Base-by-base conservation (phyloP, 2,797 vertebrate genomes). In the Pseudochirops cupreus region DNA sequence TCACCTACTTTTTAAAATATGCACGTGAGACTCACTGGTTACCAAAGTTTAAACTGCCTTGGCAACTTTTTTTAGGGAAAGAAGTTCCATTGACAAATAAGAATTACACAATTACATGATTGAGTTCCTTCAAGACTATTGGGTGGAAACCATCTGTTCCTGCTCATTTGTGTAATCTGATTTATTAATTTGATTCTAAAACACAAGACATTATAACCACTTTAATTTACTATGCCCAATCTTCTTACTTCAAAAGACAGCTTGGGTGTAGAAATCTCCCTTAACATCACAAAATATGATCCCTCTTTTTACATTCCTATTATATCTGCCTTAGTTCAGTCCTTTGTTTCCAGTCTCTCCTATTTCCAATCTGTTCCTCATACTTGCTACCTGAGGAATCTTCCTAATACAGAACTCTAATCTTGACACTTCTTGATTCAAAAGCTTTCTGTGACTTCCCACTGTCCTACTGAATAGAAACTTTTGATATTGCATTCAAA, bases 161-260 rank as follows among this genome's bases (percentile, higher is more conserved):
- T 50, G 39, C 9, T 39, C 1, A 89, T 92, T 95, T 94, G 28
- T 56, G 29, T 95, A 56, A 33, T 56, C 67, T 92, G 55, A 56
- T 89, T 90, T 94, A 18, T 28, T 95, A 57, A 93, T 93, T 93
- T 39, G 31, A 94, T 56, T 59, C 28, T 67, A 91, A 93, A 67
- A 46, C 29, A 62, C 53, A 95, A 54, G 74, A 46, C 33, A 53
- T 55, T 96, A 46, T 93, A 91, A 52, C 56, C 90, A 58, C 33
- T n/a, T 74, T 74, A 74, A 74, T 39, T 74, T 74, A 74, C 18
- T 74, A 74, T 10, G 6, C 2, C 67, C 18, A 21, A 21, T 39
- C 14, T 74, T 74, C 6, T 74, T 39, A 39, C 7, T 74, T 74
- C 67, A 74, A n/a, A 74, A 74, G 18, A 39, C 1, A 21, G 6